Base-by-base conservation (phyloP, 2,113 vertebrate genomes). In the Hiodon alosoides region DNA sequence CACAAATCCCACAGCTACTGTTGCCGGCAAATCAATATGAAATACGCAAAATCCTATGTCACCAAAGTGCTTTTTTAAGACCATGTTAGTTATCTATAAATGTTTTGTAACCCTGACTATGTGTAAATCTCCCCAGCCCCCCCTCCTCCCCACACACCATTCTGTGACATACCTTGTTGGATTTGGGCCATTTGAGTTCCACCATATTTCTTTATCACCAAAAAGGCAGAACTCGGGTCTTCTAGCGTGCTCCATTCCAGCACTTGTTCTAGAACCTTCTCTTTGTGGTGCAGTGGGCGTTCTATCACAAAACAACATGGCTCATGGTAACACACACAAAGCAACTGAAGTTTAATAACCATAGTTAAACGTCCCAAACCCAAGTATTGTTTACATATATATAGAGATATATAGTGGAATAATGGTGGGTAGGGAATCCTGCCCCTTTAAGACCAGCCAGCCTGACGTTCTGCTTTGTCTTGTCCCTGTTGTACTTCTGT, bases 251-350 rank as follows among this genome's bases (percentile, higher is more conserved):
- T 94, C 96, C 97, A 99, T 72, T 92, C 93, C 82, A 98, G 90
- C 69, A 98, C 91, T 83, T 97, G 96, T 78, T 98, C 95, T 74
- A 99, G 85, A 13, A 98, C 84, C 75, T 94, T 97, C 83, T 98
- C 96, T 59, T 87, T 94, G 83, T 92, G 95, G 90, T 98, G 95
- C 78, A 99, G 81, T 2, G 95, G 95, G 2, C 97, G 93, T 81
- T 98, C 97, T 99, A 86, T 86, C 73, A 31, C 73, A 0, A 71
- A 9, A 4, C 9, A 0, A 3, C 50, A 59, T 8, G 65, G 17
- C 31, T 31, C 31, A 31, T 31, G 31, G 31, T 31, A 1, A 31
- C 31, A 31, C 31, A 31, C 31, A 31, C 31, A 31, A 31, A 31
- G 31, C 31, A 31, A 31, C 31, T 31, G 31, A 31, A 31, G 31